phyloP scores from a whole-genome alignment of 2,888 invertebrate genomes.

The Chromoteleia sp. region DNA sequence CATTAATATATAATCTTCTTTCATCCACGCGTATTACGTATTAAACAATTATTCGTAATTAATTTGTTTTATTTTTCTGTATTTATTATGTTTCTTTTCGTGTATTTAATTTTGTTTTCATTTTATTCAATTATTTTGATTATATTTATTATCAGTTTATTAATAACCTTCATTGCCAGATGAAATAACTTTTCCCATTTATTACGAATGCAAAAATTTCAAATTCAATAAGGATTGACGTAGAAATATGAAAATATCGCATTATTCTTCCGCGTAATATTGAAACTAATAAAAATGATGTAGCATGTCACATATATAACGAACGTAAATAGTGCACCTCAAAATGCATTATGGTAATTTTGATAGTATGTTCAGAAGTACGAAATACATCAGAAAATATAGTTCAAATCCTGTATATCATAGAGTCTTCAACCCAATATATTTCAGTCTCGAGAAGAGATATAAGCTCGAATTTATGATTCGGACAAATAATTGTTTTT shows the following conservation, averaged over 20 bases:
- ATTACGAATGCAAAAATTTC: constrained; percentile 6
- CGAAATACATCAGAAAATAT: constrained; percentile 54
- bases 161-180: neutral
- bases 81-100: too few relatives aligned
- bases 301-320: constrained; percentile 31
- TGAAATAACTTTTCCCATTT: neutral
- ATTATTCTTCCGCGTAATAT: constrained; percentile 37
- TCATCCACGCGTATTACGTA: neutral
- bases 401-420: constrained; percentile 53
- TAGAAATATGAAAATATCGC: constrained; percentile 27
- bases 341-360: constrained; percentile 58
- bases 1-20: neutral
- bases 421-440: constrained; percentile 36
- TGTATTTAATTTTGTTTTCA: too few relatives aligned
- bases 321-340: constrained; percentile 41
- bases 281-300: constrained; percentile 56
- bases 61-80: neutral
- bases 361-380: constrained; percentile 32
- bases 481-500: constrained; percentile 27
- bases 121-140: too few relatives aligned
- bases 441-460: constrained; percentile 18
- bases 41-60: constrained; percentile 4
- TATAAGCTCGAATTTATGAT: constrained; percentile 31
- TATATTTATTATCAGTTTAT: too few relatives aligned
- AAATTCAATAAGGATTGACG: constrained; percentile 26